Percentiles rank a stretch among this genome's conserved stretches.
These are phyloP conservation scores for Bos taurus DNA, from an alignment of 2,113 vertebrate genomes.

Conservation along the genomic window ARS-UCD2.0 NC_037338.1:27033001-27033500, in stretches of 20 bases:
- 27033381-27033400: background rate
- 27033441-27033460: background rate
- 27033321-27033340: background rate
- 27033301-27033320: background rate
- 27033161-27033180: background rate
- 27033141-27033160: background rate
- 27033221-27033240: background rate
- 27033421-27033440: background rate
- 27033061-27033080: background rate
- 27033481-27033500: background rate
- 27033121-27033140: background rate
- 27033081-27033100: background rate
- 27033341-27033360: background rate
- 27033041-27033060: background rate
- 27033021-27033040: too few relatives aligned
- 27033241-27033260: background rate
- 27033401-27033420: background rate
- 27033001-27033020: too few relatives aligned
- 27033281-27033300: background rate
- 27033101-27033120: background rate
- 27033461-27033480: background rate
- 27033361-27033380: background rate
- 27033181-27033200: background rate
- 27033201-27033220: background rate
- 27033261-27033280: background rate